A percentile compares a stretch with the other conserved stretches of the same genome.
Evolutionary conservation across 37 sponge, comb jelly and placozoan species (phyloP).

Genomic region (Crambe crambe): DNA sequence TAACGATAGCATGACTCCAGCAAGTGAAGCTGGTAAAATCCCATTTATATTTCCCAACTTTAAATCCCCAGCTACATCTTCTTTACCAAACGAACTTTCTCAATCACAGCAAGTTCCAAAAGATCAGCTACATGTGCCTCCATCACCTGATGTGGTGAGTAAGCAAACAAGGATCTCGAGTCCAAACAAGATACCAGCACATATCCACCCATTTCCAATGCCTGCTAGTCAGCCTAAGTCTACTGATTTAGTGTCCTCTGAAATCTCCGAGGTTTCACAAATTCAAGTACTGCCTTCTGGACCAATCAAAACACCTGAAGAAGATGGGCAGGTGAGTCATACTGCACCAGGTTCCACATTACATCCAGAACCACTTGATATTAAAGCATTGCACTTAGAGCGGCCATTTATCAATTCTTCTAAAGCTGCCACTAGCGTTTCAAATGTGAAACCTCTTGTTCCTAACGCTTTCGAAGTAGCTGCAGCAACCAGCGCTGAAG

Average conservation of each 20-base stretch:
- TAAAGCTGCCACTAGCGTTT: too few relatives aligned
- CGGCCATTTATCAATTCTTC: too few relatives aligned
- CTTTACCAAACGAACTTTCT: background rate
- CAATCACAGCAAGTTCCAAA: background rate
- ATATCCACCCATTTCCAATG: background rate
- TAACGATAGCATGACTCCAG: background rate
- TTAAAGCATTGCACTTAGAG: too few relatives aligned
- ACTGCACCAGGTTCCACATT: too few relatives aligned
- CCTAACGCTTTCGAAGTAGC: background rate
- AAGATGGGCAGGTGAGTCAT: too few relatives aligned
- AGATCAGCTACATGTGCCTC: too few relatives aligned
- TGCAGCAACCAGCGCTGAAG: background rate
- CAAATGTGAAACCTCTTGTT: too few relatives aligned
- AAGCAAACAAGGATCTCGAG: too few relatives aligned
- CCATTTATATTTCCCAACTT: background rate
- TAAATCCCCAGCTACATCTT: background rate
- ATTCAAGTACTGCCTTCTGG: background rate
- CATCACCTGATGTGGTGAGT: too few relatives aligned
- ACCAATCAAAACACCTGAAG: background rate
- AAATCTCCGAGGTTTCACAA: background rate
- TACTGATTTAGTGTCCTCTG: background rate
- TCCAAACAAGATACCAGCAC: slow-evolving; percentile 3
- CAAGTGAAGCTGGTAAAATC: background rate
- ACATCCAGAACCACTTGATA: too few relatives aligned
- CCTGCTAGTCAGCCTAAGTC: background rate